Percentiles rank a stretch among this genome's conserved stretches.
phyloP scores from a whole-genome alignment of 2,888 invertebrate species.

The Drosophila fungiperda region DNA sequence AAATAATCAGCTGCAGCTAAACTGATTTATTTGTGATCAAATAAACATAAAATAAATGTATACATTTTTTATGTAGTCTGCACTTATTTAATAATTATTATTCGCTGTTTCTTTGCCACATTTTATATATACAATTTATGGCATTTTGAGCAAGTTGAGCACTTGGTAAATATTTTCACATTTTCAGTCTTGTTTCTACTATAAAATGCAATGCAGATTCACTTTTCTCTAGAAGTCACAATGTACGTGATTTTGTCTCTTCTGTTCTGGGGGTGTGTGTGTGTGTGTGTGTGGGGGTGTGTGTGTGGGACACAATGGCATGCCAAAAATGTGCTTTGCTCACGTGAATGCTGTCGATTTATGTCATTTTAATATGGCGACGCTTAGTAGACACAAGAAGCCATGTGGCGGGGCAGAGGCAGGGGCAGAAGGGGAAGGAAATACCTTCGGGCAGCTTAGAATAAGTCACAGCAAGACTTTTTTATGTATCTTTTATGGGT shows the following conservation, averaged over 20 bases:
- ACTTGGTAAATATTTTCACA: background rate
- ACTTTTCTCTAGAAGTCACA: conserved; percentile 12
- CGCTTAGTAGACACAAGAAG: conserved; percentile 22
- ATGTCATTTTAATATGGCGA: conserved; percentile 65
- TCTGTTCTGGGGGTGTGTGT: background rate
- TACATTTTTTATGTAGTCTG: background rate
- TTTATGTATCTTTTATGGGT: conserved; percentile 19
- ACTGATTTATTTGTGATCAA: background rate
- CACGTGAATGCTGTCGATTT: conserved; percentile 62
- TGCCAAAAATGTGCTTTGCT: conserved; percentile 48
- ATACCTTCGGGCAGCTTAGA: background rate
- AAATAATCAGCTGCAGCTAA: background rate
- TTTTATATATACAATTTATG: background rate
- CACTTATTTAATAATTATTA: background rate
- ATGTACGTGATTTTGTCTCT: conserved; percentile 22
- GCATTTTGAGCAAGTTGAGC: conserved; percentile 13
- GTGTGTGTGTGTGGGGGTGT: background rate
- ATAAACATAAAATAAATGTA: background rate
- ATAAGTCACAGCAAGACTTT: background rate
- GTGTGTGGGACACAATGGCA: conserved; percentile 39
- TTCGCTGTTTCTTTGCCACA: background rate
- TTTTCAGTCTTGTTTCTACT: background rate
- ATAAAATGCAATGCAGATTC: conserved; percentile 17
- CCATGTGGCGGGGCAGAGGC: background rate
- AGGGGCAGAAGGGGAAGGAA: too few relatives aligned